These are phyloP conservation scores for Hypocryptadius cinnamomeus DNA, from an alignment of 2,113 vertebrate genomes.

Conservation along the genomic window DNA sequence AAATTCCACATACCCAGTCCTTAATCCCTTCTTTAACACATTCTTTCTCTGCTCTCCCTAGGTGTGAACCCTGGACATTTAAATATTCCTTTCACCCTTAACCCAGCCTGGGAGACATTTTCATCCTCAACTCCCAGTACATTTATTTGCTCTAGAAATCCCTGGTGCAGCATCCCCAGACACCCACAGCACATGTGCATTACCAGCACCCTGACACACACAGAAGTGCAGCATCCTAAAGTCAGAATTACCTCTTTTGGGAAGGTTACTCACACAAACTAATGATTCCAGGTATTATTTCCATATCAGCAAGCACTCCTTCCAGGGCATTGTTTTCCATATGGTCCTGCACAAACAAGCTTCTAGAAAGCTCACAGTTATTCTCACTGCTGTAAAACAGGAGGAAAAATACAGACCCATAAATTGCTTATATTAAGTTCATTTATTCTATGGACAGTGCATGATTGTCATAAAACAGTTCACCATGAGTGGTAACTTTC, in stretches of 20 bases:
- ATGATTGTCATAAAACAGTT: not conserved
- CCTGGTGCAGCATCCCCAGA: not conserved
- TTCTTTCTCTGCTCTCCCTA: not conserved
- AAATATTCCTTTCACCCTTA: not conserved
- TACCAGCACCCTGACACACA: not conserved
- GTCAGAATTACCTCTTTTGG: not conserved
- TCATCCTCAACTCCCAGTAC: not conserved
- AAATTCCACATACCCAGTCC: not conserved
- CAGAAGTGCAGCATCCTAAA: not conserved
- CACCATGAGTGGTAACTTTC: not conserved
- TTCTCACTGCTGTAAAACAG: not conserved
- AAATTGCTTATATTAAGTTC: not conserved
- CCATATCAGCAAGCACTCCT: not conserved
- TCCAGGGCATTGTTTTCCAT: not conserved
- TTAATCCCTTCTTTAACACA: not conserved
- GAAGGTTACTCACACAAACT: not conserved
- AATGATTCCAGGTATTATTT: not conserved
- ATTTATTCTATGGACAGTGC: not conserved
- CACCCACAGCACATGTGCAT: accelerated
- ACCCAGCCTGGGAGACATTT: not conserved
- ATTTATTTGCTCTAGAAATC: not conserved
- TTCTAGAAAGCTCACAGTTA: not conserved
- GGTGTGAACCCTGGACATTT: not conserved
- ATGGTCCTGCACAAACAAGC: not conserved
- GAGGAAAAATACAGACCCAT: not conserved